A percentile compares a stretch with the other conserved stretches of the same genome.
Evolutionary conservation across 2,113 vertebrate species (phyloP).

Genomic region (Nettapus auritus): DNA sequence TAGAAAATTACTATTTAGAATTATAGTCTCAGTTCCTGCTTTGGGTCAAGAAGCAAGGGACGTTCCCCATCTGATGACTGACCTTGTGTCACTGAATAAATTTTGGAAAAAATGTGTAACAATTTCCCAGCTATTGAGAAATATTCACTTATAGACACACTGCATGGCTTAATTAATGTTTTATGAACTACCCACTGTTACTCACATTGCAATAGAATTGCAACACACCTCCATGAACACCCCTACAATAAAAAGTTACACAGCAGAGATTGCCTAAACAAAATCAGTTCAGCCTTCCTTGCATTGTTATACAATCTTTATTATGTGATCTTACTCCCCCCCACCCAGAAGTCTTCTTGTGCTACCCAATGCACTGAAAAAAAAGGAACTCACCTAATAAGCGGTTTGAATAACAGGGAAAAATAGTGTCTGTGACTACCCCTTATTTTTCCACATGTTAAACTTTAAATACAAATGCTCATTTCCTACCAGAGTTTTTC

Average conservation of each 20-base stretch:
- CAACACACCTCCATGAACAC: not conserved
- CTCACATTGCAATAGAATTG: not conserved
- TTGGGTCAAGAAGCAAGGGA: not conserved
- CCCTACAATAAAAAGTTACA: not conserved
- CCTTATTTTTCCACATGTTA: not conserved
- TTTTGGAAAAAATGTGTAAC: not conserved
- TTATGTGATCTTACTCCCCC: not conserved
- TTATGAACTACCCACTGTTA: not conserved
- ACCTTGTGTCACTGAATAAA: not conserved
- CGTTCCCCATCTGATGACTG: not conserved
- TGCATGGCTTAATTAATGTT: slow-evolving; percentile 3
- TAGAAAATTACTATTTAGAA: not conserved
- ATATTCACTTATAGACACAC: not conserved
- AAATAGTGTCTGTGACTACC: not conserved
- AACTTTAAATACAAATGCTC: not conserved
- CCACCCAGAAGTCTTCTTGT: not conserved
- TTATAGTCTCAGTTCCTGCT: not conserved
- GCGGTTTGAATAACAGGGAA: not conserved
- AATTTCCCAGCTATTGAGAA: not conserved
- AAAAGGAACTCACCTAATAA: not conserved
- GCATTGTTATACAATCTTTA: fast-evolving
- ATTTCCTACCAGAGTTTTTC: not conserved
- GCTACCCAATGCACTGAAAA: not conserved
- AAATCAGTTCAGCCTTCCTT: not conserved
- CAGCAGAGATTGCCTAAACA: not conserved